A percentile compares a stretch with the other conserved stretches of the same genome.
These are phyloP conservation scores for Amphiduros pacificus DNA, from an alignment of 2,888 invertebrate genomes.

Conservation along the genomic window DNA sequence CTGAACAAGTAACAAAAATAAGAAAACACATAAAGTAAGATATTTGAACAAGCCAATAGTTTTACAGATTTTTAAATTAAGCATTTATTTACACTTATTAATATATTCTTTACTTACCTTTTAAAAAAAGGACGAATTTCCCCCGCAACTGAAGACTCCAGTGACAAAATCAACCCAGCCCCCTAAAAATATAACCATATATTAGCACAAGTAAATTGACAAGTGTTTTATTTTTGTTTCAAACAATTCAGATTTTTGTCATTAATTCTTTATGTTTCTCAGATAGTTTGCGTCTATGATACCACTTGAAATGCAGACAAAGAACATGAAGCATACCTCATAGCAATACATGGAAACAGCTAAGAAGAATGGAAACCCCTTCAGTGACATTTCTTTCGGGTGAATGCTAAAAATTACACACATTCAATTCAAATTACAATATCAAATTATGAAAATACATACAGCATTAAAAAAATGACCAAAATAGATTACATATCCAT, in stretches of 20 bases:
- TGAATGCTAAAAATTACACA: conserved; percentile 50
- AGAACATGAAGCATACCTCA: conserved; percentile 59
- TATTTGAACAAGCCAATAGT: not conserved
- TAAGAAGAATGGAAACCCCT: conserved; percentile 60
- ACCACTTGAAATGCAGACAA: too few relatives aligned
- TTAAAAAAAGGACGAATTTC: conserved; percentile 55
- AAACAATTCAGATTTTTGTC: too few relatives aligned
- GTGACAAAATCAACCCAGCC: conserved; percentile 61
- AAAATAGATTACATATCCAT: too few relatives aligned
- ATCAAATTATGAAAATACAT: too few relatives aligned
- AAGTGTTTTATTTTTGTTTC: too few relatives aligned
- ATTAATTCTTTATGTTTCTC: too few relatives aligned
- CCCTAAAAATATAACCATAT: too few relatives aligned
- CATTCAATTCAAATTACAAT: too few relatives aligned
- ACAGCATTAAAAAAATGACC: too few relatives aligned
- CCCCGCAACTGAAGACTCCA: conserved; percentile 58
- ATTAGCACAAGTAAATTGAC: too few relatives aligned
- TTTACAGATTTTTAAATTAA: not conserved
- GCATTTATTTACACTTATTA: too few relatives aligned
- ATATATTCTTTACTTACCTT: conserved; percentile 40
- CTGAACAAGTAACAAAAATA: conserved; percentile 36
- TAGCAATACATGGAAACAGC: conserved; percentile 61
- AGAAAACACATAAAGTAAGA: not conserved
- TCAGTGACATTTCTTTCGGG: conserved; percentile 57
- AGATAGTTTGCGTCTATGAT: too few relatives aligned